A percentile compares a stretch with the other conserved stretches of the same genome.
phyloP scores from a whole-genome alignment of 2,113 vertebrate species.

The Heterochromis multidens region DNA sequence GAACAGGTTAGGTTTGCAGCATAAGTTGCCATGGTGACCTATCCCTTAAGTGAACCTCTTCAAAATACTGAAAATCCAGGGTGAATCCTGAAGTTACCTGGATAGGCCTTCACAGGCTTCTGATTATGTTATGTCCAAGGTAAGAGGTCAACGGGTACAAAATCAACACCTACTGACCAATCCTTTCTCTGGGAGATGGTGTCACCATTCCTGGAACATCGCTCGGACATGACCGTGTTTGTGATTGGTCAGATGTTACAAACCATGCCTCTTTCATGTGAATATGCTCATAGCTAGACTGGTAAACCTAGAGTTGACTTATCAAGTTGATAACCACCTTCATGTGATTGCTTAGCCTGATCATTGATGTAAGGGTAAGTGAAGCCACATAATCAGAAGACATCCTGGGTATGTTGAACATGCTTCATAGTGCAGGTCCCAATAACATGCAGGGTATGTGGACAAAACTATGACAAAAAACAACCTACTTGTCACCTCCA shows the following conservation, averaged over 20 bases:
- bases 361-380: not conserved
- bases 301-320: not conserved
- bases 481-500: constrained; percentile 79
- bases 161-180: not conserved
- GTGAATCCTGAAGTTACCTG: not conserved
- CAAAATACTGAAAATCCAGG: not conserved
- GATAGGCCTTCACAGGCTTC: not conserved
- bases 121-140: not conserved
- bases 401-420: not conserved
- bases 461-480: not conserved
- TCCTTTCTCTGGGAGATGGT: not conserved
- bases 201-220: not conserved
- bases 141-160: not conserved
- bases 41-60: not conserved
- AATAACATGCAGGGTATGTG: not conserved
- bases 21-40: not conserved
- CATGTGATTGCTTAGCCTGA: not conserved
- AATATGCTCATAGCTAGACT: not conserved
- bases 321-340: not conserved
- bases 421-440: not conserved
- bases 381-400: not conserved
- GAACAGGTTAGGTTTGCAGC: not conserved
- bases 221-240: too few relatives aligned
- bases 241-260: not conserved
- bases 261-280: not conserved